These are phyloP conservation scores for Rugalucina vietnamica DNA, from an alignment of 2,888 invertebrate genomes.

Conservation along the genomic window DNA sequence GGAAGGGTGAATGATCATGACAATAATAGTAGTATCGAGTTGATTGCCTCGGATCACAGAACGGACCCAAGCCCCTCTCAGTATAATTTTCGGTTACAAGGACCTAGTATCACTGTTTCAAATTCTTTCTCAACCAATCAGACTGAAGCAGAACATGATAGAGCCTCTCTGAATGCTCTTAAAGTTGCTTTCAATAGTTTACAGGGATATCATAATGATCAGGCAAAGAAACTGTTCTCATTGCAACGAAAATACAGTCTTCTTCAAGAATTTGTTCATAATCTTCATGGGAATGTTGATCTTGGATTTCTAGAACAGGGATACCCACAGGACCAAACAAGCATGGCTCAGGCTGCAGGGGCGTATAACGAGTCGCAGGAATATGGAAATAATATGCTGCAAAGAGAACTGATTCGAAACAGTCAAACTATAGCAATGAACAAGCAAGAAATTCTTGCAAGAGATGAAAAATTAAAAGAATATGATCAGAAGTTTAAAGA, in stretches of 20 bases:
- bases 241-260: constrained; percentile 34
- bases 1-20: neutral
- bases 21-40: neutral
- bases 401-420: constrained; percentile 44
- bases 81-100: neutral
- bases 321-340: neutral
- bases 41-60: neutral
- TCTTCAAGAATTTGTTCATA: constrained; percentile 23
- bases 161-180: constrained; percentile 66
- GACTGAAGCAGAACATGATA: constrained; percentile 6
- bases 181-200: constrained; percentile 69
- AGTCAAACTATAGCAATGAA: constrained; percentile 25
- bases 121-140: neutral
- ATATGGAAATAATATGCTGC: constrained; percentile 41
- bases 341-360: constrained; percentile 45
- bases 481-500: constrained; percentile 11
- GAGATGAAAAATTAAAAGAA: constrained; percentile 10
- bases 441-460: constrained; percentile 35
- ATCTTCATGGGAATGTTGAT: neutral
- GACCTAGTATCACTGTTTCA: neutral
- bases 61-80: neutral
- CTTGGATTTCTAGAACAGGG: constrained; percentile 21
- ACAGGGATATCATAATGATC: constrained; percentile 69
- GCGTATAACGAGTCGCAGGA: constrained; percentile 49
- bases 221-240: constrained; percentile 32